These are phyloP conservation scores for Nyctereutes procyonoides DNA, from an alignment of 2,113 vertebrate species.

Conservation along the genomic window DNA sequence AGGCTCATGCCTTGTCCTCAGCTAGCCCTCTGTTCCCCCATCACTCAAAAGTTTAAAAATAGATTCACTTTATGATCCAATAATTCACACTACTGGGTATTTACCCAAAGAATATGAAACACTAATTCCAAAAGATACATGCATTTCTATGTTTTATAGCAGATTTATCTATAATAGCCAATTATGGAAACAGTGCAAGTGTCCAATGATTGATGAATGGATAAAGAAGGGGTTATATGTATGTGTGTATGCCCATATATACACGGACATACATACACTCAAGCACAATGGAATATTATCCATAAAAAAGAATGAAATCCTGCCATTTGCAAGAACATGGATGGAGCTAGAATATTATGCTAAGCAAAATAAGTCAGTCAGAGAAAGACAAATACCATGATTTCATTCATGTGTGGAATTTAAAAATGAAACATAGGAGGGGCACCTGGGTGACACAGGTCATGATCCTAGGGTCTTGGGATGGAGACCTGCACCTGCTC, in stretches of 20 bases:
- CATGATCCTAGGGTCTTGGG: too few species aligned
- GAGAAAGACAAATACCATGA: neutral
- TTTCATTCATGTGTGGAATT: neutral
- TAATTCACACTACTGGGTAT: neutral
- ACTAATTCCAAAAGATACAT: neutral
- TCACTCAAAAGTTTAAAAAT: neutral
- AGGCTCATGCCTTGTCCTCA: too few species aligned
- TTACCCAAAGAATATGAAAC: neutral
- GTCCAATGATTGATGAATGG: neutral
- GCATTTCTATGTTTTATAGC: neutral
- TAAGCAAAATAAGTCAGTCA: neutral
- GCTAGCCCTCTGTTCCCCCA: too few species aligned
- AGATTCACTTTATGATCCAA: neutral
- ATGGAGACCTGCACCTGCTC: neutral
- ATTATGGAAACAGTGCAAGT: neutral
- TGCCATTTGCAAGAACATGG: neutral
- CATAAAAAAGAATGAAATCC: neutral
- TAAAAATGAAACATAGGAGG: neutral
- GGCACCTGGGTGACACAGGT: neutral
- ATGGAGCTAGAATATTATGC: neutral
- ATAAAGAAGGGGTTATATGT: neutral
- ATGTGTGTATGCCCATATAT: neutral
- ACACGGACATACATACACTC: neutral
- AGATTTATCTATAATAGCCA: neutral
- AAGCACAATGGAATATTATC: neutral